Conservation (phyloP, 2,113 vertebrate species). For the Eulemur macaco region DNA sequence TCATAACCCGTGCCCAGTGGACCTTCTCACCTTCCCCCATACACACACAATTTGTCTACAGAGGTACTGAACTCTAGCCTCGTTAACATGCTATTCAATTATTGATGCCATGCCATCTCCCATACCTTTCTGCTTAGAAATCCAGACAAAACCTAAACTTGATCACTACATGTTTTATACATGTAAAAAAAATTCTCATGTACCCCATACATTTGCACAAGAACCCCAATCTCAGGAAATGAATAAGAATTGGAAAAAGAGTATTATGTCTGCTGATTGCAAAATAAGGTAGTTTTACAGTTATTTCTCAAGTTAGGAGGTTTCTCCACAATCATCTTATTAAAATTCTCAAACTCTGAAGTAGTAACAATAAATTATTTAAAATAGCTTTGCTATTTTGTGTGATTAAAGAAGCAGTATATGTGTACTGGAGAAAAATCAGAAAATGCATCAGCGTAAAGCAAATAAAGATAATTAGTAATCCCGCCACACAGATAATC, state of each 20-base stretch:
- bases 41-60: not conserved
- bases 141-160: not conserved
- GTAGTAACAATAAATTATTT: not conserved
- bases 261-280: not conserved
- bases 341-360: not conserved
- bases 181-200: too few species aligned
- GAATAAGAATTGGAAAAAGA: slow-evolving; percentile 1
- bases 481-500: not conserved
- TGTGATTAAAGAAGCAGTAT: not conserved
- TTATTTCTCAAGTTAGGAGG: not conserved
- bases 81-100: not conserved
- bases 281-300: not conserved
- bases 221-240: not conserved
- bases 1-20: not conserved
- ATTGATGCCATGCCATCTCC: not conserved
- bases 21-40: not conserved
- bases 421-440: not conserved
- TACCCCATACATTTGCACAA: too few species aligned
- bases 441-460: not conserved
- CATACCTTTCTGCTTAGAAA: not conserved
- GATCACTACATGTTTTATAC: too few species aligned
- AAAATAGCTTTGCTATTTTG: slow-evolving; percentile 5
- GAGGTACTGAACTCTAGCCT: not conserved
- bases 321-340: not conserved
- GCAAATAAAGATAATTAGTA: not conserved